Base-by-base conservation (phyloP, 2,888 invertebrate species). In the Dioctria linearis region DNA sequence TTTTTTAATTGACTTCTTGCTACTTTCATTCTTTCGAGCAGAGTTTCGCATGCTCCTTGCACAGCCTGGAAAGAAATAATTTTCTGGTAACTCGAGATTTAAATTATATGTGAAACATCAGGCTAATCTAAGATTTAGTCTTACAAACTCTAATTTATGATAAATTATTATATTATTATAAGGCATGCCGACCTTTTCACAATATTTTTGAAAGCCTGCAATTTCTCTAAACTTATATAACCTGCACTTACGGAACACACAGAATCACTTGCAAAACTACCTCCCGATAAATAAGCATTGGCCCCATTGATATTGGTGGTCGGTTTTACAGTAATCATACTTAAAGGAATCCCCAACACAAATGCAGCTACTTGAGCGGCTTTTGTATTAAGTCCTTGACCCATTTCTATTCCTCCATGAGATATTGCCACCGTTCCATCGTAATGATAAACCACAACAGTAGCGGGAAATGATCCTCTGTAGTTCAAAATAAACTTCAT, bases 321-420 rank as follows among this genome's bases (percentile, higher is more conserved):
- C 0, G 93, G 92, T 84, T 93, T 93, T 0, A 96, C 91, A 1
- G 89, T 89, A 5, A 96, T 89, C 88, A 91, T 90, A 0, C 92
- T 91, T 73, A 96, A 82, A 2, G 93, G 91, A 83, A 96, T 92
- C 1, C 93, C 93, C 11, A 96, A 88, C 4, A 90, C 90, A 83
- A 93, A 91, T 0, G 95, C 95, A 80, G 92, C 94, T 0, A 95
- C 93, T 90, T 95, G 95, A 8, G 93, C 92, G 2, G 90, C 92
- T 90, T 94, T 94, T 0, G 94, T 94, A 82, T 92, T 93, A 67
- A 95, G 91, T 8, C 96, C 96, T 90, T 96, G 96, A 0, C 96
- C 96, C 85, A 93, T 92, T 90, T 95, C 95, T 43, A 94, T 90
- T 3, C 94, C 94, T 9, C 93, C 93, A 84, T 95, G 95, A 3